Base-by-base conservation (phyloP, 2,113 vertebrate species). In the Pterophyllum scalare region DNA sequence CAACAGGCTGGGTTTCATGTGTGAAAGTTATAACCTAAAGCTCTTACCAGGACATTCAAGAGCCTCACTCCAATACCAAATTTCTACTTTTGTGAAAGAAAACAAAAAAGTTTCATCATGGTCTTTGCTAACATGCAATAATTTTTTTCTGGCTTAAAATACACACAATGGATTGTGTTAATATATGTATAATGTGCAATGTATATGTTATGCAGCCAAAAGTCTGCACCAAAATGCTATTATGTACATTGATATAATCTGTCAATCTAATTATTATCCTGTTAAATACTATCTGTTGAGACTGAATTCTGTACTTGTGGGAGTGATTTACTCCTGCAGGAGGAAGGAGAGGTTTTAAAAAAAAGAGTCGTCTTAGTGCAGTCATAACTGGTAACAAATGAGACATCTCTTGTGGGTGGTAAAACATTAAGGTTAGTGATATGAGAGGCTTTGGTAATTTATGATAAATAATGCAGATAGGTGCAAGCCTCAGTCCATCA, bases 1-100 rank as follows among this genome's bases (percentile, higher is more conserved):
- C 89, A 90, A 88, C 78, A 92, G 82, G 54, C 65, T 81, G n/a
- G 22, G 75, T 91, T 91, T 76, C 43, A 14, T 43, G 56, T 77
- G 24, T 49, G 60, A 84, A 84, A 65, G 74, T 70, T 77, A n/a
- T 43, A 80, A 81, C 7, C 76, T 76, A 77, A 83, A 91, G 91
- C 79, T 80, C 26, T 93, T 90, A 85, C 88, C 67, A 62, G 75
- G 17, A 80, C 81, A 74, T 62, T 76, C 38, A 70, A 85, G 58
- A 75, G 54, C 56, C 59, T 83, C 35, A 80, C 75, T 79, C 28
- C 22, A 76, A 60, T 76, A 80, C 70, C 78, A 83, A n/a, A 80
- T 79, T 79, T 59, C 62, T 33, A 83, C 62, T 54, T 46, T 86
- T 62, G 31, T 77, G 61, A 20, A 59, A 81, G 28, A 60, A 46